phyloP scores from a whole-genome alignment of 2,113 vertebrate genomes.

The Labeo catla region DNA sequence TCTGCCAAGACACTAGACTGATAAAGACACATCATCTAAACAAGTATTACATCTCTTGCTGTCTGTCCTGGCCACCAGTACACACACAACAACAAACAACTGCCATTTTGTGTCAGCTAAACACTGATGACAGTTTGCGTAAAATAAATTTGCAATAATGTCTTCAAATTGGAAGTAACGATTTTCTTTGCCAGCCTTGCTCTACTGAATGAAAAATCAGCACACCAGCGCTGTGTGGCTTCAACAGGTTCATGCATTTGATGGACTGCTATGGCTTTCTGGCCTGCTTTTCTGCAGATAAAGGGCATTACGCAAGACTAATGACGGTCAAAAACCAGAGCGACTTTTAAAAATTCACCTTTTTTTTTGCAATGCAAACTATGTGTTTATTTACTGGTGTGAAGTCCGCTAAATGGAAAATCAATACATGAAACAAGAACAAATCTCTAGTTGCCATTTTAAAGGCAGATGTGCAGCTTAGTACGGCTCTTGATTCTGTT shows the following conservation, averaged over 20 bases:
- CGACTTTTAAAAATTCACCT: neutral
- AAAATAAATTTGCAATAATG: slow-evolving; percentile 4
- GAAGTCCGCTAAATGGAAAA: neutral
- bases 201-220: neutral
- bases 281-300: neutral
- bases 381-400: slow-evolving; percentile 19
- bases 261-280: neutral
- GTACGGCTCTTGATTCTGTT: neutral
- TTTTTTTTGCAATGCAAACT: neutral
- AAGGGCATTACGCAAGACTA: neutral
- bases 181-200: neutral
- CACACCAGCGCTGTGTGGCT: neutral
- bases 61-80: neutral
- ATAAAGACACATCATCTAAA: slow-evolving; percentile 39
- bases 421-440: neutral
- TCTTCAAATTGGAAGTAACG: neutral
- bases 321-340: neutral
- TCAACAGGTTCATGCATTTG: neutral
- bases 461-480: slow-evolving; percentile 7
- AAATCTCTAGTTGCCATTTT: neutral
- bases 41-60: slow-evolving; percentile 20
- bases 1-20: slow-evolving; percentile 30
- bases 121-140: neutral
- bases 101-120: slow-evolving; percentile 5
- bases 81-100: slow-evolving; percentile 5